Base-by-base conservation (phyloP, 2,797 vertebrate genomes). In the Malurus splendens region DNA sequence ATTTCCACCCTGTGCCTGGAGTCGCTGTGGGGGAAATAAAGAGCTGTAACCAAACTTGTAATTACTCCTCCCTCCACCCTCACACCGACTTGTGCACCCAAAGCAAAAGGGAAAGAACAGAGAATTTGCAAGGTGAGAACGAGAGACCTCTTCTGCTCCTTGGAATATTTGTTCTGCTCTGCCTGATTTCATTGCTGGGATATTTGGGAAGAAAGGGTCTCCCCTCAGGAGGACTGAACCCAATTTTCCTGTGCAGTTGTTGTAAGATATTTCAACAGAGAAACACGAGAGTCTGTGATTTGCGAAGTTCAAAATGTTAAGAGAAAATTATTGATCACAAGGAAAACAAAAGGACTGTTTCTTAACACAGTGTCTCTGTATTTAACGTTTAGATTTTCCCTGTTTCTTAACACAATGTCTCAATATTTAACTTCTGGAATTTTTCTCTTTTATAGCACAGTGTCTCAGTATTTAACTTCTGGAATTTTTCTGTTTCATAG, bases 261-360 rank as follows among this genome's bases (percentile, higher is more conserved):
- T 25, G 8, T 42, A 32, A n/a, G 6, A 5, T 10, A 41, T 64
- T 87, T 54, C 38, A 67, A 75, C 50, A 77, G 13, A 52, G 44
- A 82, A 82, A 44, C 0, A 0, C 1, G 4, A 4, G 14, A 61
- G 6, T 7, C 60, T 65, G 0, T 14, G 18, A 44, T 59, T 56
- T 25, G 54, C 55, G 11, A 45, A 71, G 14, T n/a, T 36, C 41
- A 72, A 78, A 80, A 55, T 18, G n/a, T n/a, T 59, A 72, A 80
- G 38, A 42, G 13, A 11, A 44, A 70, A 60, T 25, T 2, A 39
- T 39, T 73, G 18, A 23, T 70, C 44, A 10, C 50, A 73, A 67
- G 12, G 50, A 80, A 87, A 33, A 50, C 23, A 64, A 77, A 90
- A 82, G 5, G 30, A 19, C 14, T 7, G 3, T 32, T 86, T 65